These are phyloP conservation scores for Halocaridina rubra DNA, from an alignment of 2,888 invertebrate species.

Conservation along the genomic window DNA sequence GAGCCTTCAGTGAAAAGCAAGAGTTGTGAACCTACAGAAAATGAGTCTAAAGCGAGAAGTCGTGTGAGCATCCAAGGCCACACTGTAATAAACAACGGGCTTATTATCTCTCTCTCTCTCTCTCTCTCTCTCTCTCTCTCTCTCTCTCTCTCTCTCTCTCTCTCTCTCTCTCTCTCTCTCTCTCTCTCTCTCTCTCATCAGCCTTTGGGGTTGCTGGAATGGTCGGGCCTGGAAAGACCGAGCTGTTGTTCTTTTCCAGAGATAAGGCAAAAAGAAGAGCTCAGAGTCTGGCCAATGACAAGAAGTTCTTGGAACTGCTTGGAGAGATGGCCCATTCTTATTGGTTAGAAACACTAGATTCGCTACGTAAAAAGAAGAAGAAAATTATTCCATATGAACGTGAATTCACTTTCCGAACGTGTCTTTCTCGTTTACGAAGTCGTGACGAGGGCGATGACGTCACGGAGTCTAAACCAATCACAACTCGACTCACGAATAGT, in stretches of 20 bases:
- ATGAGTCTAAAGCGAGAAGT: too few relatives aligned
- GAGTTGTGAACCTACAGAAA: too few relatives aligned
- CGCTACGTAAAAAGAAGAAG: not conserved
- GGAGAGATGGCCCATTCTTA: too few relatives aligned
- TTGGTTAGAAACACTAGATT: too few relatives aligned
- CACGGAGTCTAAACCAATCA: not conserved
- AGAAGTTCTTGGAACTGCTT: too few relatives aligned
- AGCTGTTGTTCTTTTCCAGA: not conserved
- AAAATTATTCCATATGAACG: not conserved
- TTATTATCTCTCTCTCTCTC: too few relatives aligned
- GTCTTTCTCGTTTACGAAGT: not conserved
- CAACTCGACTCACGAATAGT: not conserved
- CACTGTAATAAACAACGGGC: not conserved
- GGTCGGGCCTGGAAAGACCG: not conserved
- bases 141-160: too few relatives aligned
- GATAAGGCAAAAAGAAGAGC: not conserved
- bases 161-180: too few relatives aligned
- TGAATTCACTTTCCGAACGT: not conserved
- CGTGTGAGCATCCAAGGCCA: not conserved
- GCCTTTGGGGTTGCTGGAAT: not conserved
- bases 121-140: too few relatives aligned
- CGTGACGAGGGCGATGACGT: not conserved
- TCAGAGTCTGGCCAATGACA: too few relatives aligned
- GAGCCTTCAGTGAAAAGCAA: too few relatives aligned
- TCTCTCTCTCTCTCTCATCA: too few relatives aligned